Percentiles rank a stretch among this genome's conserved stretches.
phyloP scores from a whole-genome alignment of 2,797 vertebrate genomes.

The Phataginus tricuspis region DNA sequence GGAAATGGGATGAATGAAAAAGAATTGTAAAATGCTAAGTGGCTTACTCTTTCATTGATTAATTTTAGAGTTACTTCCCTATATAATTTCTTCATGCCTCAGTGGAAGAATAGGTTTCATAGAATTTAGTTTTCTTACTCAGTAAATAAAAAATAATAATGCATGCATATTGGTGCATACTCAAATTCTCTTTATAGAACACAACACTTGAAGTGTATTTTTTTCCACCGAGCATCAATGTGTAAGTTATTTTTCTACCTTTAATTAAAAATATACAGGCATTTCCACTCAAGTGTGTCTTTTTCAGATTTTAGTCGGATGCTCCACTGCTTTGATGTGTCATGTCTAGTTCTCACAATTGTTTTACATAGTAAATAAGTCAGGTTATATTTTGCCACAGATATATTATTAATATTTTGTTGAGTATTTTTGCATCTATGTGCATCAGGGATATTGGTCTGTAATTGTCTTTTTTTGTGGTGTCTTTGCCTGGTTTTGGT shows the following conservation, averaged over 20 bases:
- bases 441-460: too few relatives aligned
- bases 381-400: conserved; percentile 15
- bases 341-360: conserved; percentile 8
- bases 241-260: conserved; percentile 53
- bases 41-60: conserved; percentile 64
- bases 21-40: conserved; percentile 64
- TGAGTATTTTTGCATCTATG: too few relatives aligned
- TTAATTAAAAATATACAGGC: conserved; percentile 62
- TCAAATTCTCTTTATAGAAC: conserved; percentile 43
- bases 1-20: conserved; percentile 65
- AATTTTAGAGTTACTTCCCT: conserved; percentile 54
- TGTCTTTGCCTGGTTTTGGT: too few relatives aligned
- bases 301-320: conserved; percentile 47
- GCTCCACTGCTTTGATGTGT: neutral
- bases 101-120: conserved; percentile 38
- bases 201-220: conserved; percentile 31
- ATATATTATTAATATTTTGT: too few relatives aligned
- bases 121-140: conserved; percentile 23
- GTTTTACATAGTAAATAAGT: neutral
- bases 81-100: conserved; percentile 59
- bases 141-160: conserved; percentile 70
- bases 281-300: conserved; percentile 15
- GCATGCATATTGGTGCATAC: neutral
- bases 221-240: neutral
- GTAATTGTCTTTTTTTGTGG: too few relatives aligned